Evolutionary conservation across 2,113 vertebrate species (phyloP).

Genomic region (Synchiropus splendidus): DNA sequence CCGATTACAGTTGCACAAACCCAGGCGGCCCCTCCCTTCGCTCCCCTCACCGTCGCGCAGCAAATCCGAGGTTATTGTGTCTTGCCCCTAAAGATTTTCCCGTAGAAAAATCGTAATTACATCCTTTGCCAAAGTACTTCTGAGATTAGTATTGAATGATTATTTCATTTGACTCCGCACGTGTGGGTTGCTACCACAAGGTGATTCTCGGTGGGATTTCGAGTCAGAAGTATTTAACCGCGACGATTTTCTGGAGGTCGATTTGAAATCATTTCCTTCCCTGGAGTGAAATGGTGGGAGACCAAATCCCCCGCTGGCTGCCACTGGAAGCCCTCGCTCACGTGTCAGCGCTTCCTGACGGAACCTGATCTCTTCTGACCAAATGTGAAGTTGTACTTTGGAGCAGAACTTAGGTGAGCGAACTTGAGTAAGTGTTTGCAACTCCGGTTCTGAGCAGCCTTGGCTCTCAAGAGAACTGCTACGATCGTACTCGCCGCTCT

Average conservation of each 20-base stretch:
- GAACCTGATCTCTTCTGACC: conserved; percentile 34
- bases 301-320: conserved; percentile 62
- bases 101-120: conserved; percentile 82
- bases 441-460: too few species aligned
- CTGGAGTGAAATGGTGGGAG: conserved; percentile 67
- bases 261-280: conserved; percentile 57
- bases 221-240: conserved; percentile 75
- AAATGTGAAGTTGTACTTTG: conserved; percentile 30
- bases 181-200: conserved; percentile 18
- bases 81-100: conserved; percentile 71
- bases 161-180: conserved; percentile 65
- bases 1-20: conserved; percentile 35
- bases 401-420: too few species aligned
- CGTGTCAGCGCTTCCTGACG: conserved; percentile 49
- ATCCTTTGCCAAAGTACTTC: conserved; percentile 76
- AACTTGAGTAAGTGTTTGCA: too few species aligned
- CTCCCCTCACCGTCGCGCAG: conserved; percentile 26
- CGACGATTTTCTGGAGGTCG: conserved; percentile 62
- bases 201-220: conserved; percentile 63
- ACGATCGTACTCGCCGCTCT: too few species aligned
- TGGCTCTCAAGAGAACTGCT: too few species aligned
- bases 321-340: conserved; percentile 29
- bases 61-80: conserved; percentile 67
- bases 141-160: conserved; percentile 68
- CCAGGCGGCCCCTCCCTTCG: conserved; percentile 17